phyloP scores from a whole-genome alignment of 2,113 vertebrate species.

The Hucho hucho region DNA sequence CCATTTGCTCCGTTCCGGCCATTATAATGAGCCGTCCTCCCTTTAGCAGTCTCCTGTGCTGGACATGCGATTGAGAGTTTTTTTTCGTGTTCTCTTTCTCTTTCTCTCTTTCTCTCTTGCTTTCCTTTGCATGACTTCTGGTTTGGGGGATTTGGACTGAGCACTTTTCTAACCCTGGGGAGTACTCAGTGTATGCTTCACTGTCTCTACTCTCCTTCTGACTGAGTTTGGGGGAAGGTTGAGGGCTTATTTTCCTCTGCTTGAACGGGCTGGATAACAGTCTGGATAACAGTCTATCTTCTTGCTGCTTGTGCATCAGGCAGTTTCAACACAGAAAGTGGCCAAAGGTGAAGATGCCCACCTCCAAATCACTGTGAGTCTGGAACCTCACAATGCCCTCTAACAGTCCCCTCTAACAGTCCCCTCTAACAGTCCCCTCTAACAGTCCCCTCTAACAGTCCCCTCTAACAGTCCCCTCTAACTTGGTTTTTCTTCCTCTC shows the following conservation, averaged over 20 bases:
- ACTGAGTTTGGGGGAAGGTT: neutral
- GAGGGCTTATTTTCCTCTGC: conserved; percentile 41
- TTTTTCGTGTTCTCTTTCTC: too few relatives aligned
- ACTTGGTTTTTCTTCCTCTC: conserved; percentile 38
- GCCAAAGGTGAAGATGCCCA: conserved; percentile 91
- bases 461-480: too few relatives aligned
- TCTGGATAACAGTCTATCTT: conserved; percentile 72
- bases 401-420: conserved; percentile 21
- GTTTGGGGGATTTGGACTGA: conserved; percentile 2
- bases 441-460: too few relatives aligned
- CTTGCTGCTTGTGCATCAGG: conserved; percentile 83
- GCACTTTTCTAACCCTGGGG: conserved; percentile 7
- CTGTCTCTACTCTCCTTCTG: conserved; percentile 1
- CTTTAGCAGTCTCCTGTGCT: too few relatives aligned
- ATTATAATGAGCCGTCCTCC: too few relatives aligned
- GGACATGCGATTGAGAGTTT: neutral
- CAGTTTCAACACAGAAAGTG: conserved; percentile 96
- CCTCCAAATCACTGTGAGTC: conserved; percentile 93
- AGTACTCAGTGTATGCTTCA: neutral
- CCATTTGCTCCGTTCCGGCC: too few relatives aligned
- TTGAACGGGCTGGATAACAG: conserved; percentile 64
- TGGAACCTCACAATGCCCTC: conserved; percentile 32
- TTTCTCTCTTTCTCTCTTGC: too few relatives aligned
- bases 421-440: too few relatives aligned
- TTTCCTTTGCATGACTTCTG: conserved; percentile 47